Percentiles rank a stretch among this genome's conserved stretches.
Conservation (phyloP, 2,113 vertebrate genomes). For the Baryphthengus martii region DNA sequence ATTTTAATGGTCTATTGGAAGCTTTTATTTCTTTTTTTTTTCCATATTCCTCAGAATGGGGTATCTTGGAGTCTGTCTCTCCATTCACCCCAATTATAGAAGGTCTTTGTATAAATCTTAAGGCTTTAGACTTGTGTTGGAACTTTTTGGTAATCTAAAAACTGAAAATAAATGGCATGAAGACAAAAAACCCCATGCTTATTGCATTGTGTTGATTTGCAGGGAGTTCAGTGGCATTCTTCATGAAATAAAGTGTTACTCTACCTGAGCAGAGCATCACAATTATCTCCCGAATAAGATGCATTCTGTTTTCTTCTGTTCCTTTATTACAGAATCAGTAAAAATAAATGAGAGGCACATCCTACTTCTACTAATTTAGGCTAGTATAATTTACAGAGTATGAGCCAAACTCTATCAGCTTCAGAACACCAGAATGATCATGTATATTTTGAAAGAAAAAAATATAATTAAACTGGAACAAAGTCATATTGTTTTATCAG, state of each 20-base stretch:
- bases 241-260: neutral
- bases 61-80: accelerated
- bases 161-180: neutral
- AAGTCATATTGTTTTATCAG: constrained; percentile 13
- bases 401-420: neutral
- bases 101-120: neutral
- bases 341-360: neutral
- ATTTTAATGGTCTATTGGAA: neutral
- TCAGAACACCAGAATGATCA: neutral
- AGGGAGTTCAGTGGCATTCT: neutral
- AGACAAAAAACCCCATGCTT: neutral
- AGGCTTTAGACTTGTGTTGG: neutral
- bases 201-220: neutral
- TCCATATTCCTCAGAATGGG: neutral
- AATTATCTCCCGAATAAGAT: neutral
- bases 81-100: neutral
- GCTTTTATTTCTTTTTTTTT: neutral
- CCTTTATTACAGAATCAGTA: neutral
- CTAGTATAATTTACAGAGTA: neutral
- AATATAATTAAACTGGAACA: neutral
- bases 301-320: neutral
- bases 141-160: neutral
- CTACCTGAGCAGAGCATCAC: neutral
- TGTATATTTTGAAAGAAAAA: neutral
- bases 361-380: neutral